Evolutionary conservation across 1,140 invertebrate genomes (phyloP), one percentile per base, ranked within the genome.

Genomic region (Varroa destructor): DNA sequence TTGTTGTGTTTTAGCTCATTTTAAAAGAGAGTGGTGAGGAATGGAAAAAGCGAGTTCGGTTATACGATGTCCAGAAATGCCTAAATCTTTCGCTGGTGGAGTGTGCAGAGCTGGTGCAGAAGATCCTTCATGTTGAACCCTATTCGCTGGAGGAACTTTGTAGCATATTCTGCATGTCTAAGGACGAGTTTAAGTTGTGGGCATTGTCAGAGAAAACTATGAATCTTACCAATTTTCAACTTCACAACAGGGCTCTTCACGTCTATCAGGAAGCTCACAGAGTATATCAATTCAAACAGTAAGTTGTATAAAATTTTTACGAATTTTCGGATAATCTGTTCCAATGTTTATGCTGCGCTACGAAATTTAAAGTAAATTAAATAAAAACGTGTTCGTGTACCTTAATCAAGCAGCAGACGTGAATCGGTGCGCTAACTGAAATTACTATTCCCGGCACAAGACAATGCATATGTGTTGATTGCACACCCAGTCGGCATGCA

Each of bases 181-280:
- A 84, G 74, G 81, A 86, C 55, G 84, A 87, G 75, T 80, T 97
- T 73, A 82, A 14, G 14, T 36, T 6, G 5, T 70, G 51, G 10
- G 71, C 73, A 25, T 54, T 75, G 54, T 74, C 55, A 56, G 56
- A 73, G 46, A 75, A 75, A 51, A 75, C 74, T 8, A 71, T 25
- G 37, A 0, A 70, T 43, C 54, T 75, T 10, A 46, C 71, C 25
- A 46, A 72, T n/a, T 94, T 97, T 79, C 88, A 91, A 78, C 80
- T 97, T 4, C 82, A 84, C 74, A 86, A 95, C 76, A 83, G 96
- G 74, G 90, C 90, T 1, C 79, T 87, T 12, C 96, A 99, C 79
- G 95, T 99, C 55, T 92, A 87, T 78, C 80, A 84, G 80, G 85
- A 85, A 76, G 86, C 85, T 4, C 79, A 83, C 70, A 81, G 92